Percentiles rank a stretch among this genome's conserved stretches.
phyloP scores from a whole-genome alignment of 2,888 invertebrate genomes.

The Ellobium chinense region DNA sequence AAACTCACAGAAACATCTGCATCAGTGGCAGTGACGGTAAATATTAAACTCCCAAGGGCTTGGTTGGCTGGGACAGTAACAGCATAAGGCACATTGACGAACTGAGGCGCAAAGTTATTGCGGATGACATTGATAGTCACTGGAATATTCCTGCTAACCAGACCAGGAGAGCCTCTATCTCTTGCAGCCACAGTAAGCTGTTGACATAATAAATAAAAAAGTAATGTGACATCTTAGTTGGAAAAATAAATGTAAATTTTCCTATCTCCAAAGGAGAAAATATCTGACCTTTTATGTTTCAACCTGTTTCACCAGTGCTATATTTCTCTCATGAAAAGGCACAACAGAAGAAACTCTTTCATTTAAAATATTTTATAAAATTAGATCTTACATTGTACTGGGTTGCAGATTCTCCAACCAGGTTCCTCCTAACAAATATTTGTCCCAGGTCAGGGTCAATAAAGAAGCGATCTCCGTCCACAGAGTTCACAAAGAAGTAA shows the following conservation, averaged over 20 bases:
- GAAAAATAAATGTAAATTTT: no score
- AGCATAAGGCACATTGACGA: constrained; percentile 63
- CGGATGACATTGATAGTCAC: constrained; percentile 62
- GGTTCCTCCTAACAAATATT: constrained; percentile 56
- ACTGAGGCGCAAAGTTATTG: constrained; percentile 65
- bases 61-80: constrained; percentile 52
- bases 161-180: constrained; percentile 53
- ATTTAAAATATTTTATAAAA: no score
- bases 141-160: constrained; percentile 52
- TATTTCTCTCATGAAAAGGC: no score
- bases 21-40: constrained; percentile 63
- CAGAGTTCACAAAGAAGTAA: constrained; percentile 54
- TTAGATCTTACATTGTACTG: constrained; percentile 56
- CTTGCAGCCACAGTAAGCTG: constrained; percentile 58
- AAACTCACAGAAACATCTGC: constrained; percentile 54
- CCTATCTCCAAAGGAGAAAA: no score
- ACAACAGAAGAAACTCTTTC: no score
- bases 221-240: no score
- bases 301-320: no score
- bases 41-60: constrained; percentile 48
- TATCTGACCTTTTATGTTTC: no score
- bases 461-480: constrained; percentile 52
- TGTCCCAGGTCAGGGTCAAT: constrained; percentile 55
- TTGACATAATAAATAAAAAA: no score
- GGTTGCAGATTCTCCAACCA: constrained; percentile 54